Conservation (phyloP, 2,797 vertebrate species). For the Poecilia gillii region DNA sequence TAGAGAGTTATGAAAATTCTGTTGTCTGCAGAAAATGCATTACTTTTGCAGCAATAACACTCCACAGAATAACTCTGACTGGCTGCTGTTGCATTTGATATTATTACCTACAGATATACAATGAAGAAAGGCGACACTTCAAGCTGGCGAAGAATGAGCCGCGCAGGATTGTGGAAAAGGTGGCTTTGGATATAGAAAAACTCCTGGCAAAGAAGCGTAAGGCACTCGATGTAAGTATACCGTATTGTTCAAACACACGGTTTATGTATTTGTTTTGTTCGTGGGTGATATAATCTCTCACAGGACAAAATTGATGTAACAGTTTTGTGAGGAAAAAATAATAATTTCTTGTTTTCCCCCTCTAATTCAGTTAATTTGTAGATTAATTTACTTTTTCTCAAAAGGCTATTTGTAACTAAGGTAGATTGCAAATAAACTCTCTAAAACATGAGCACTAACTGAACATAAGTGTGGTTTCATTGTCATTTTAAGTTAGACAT, state of each 20-base stretch:
- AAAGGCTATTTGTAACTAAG: neutral
- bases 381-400: neutral
- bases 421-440: neutral
- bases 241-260: neutral
- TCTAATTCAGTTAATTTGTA: neutral
- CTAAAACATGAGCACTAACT: neutral
- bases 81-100: constrained; percentile 3
- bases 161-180: constrained; percentile 92
- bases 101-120: constrained; percentile 87
- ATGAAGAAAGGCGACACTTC: constrained; percentile 91
- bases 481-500: neutral
- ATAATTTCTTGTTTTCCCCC: neutral
- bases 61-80: neutral
- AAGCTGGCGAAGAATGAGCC: constrained; percentile 93
- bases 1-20: neutral
- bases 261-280: neutral
- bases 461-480: neutral
- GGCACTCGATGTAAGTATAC: constrained; percentile 89
- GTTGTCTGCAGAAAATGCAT: neutral
- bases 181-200: constrained; percentile 93
- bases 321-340: neutral
- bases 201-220: constrained; percentile 96
- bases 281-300: neutral
- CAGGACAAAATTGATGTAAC: neutral
- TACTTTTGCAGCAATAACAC: constrained; percentile 11